Evolutionary conservation across 2,113 vertebrate species (phyloP).

Genomic region (Rhinoptilus africanus): DNA sequence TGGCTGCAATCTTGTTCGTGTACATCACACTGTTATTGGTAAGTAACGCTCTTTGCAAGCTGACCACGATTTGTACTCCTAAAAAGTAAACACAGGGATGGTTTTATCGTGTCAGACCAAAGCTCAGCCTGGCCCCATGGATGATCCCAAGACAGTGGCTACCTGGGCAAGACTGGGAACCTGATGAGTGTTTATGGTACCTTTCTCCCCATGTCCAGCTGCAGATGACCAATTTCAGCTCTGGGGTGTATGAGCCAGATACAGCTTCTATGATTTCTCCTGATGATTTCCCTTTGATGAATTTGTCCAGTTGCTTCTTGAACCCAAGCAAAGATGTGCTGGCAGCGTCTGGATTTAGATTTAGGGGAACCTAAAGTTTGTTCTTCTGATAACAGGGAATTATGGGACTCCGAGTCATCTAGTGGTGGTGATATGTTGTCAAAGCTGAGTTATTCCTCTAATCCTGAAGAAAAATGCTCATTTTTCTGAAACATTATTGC

Average conservation of each 20-base stretch:
- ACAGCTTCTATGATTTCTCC: background rate
- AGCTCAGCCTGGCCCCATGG: background rate
- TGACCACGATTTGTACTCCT: background rate
- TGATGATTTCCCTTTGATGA: background rate
- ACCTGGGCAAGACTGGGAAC: background rate
- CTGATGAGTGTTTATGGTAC: fast-evolving
- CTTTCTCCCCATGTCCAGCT: background rate
- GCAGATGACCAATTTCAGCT: background rate
- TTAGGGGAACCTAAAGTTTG: background rate
- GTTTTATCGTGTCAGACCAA: background rate
- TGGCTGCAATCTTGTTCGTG: constrained; percentile 73
- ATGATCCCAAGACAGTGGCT: background rate
- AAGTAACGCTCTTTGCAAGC: constrained; percentile 19
- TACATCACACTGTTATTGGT: constrained; percentile 83
- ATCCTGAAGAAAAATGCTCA: background rate
- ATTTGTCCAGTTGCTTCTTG: background rate
- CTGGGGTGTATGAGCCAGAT: background rate
- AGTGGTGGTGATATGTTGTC: fast-evolving
- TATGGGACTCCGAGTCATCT: background rate
- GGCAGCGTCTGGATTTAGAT: background rate
- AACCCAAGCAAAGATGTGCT: background rate
- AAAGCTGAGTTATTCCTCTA: background rate
- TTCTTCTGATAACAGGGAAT: background rate
- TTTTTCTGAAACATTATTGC: background rate
- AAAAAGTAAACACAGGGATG: background rate